A percentile compares a stretch with the other conserved stretches of the same genome.
These are phyloP conservation scores for Oasisia sp. DNA, from an alignment of 2,888 invertebrate genomes.

Conservation along the genomic window DNA sequence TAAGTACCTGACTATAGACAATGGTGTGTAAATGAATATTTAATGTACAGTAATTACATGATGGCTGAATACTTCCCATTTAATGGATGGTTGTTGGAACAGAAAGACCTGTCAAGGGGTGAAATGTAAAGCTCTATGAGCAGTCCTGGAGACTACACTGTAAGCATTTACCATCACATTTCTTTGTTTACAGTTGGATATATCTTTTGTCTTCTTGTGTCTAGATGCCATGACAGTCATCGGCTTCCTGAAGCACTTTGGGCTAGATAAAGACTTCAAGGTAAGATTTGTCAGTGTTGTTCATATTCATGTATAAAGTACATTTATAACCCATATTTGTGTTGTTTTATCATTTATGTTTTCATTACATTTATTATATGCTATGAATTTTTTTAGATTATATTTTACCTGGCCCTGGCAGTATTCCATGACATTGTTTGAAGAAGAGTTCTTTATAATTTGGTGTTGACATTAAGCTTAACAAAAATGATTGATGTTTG, in stretches of 20 bases:
- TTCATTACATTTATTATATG: neutral
- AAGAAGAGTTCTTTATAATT: constrained; percentile 1
- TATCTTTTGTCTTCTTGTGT: constrained; percentile 28
- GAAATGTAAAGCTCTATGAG: too few relatives aligned
- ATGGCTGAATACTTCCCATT: too few relatives aligned
- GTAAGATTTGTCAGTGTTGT: constrained; percentile 42
- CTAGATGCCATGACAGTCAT: constrained; percentile 74
- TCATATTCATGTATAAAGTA: neutral
- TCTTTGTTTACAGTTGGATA: neutral
- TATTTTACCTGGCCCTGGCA: neutral
- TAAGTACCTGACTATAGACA: too few relatives aligned
- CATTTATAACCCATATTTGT: neutral
- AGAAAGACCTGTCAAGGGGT: too few relatives aligned
- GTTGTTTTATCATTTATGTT: neutral
- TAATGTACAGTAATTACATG: too few relatives aligned
- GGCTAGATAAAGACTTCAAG: constrained; percentile 73
- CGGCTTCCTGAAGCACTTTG: constrained; percentile 73
- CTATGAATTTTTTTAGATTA: neutral
- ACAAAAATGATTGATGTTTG: neutral
- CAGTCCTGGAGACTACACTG: too few relatives aligned
- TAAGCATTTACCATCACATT: too few relatives aligned
- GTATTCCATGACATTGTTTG: neutral
- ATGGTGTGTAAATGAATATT: too few relatives aligned
- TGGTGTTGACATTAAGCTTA: neutral
- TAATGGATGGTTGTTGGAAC: too few relatives aligned